A percentile compares a stretch with the other conserved stretches of the same genome.
These are phyloP conservation scores for Dasyprocta punctata DNA, from an alignment of 2,113 vertebrate genomes.

Conservation along the genomic window DNA sequence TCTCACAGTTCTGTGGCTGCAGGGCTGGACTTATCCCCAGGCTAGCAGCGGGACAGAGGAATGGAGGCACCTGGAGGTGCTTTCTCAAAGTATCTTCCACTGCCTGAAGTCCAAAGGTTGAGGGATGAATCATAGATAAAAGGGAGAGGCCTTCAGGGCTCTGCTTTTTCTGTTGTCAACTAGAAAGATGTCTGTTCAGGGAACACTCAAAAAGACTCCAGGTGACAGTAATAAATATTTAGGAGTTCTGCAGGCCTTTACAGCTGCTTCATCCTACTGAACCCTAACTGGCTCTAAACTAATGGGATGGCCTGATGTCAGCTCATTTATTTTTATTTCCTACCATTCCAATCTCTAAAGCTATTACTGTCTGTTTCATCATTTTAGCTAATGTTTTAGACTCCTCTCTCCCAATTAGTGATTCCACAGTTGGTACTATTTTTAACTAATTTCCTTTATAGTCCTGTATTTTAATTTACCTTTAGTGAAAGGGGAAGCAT, in stretches of 20 bases:
- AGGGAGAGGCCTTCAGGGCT: background rate
- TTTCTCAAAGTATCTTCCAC: background rate
- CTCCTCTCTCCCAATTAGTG: background rate
- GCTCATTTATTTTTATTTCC: background rate
- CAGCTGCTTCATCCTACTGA: background rate
- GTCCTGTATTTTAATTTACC: background rate
- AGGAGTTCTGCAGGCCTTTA: background rate
- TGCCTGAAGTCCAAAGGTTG: background rate
- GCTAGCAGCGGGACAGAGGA: too few species aligned
- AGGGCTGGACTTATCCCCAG: too few species aligned
- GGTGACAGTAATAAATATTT: background rate
- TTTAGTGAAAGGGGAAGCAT: background rate
- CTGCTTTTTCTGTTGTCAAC: background rate
- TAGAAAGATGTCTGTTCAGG: background rate
- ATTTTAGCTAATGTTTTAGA: background rate
- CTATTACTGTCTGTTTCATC: background rate
- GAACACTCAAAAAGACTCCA: background rate
- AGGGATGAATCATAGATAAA: constrained; percentile 1
- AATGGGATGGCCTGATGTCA: background rate
- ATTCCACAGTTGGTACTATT: background rate
- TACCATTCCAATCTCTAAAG: background rate
- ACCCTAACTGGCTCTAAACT: background rate
- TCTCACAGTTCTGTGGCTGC: background rate
- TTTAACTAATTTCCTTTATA: background rate
- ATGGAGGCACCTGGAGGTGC: background rate